Base-by-base conservation (phyloP, 1,140 invertebrate species). In the Ostrea edulis region DNA sequence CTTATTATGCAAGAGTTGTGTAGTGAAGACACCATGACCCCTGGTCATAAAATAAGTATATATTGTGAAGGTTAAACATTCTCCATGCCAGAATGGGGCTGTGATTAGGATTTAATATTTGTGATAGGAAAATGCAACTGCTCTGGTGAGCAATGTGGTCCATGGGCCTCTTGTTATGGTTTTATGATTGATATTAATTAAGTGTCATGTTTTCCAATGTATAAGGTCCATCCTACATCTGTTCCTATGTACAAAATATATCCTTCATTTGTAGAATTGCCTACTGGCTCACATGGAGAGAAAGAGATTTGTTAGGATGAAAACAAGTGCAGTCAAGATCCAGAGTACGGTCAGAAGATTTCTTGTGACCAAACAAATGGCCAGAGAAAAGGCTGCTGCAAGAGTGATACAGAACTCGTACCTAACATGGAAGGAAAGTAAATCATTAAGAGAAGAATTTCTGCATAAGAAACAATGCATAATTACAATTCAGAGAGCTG, bases 311-410 rank as follows among this genome's bases (percentile, higher is more conserved):
- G 3, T 77, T 14, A 77, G 68, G 25, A 44, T 77, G 68, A 77
- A 29, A 25, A 12, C 11, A 17, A 29, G 25, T 77, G 68, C 68
- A 4, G 4, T 77, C 14, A 89, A 85, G 8, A 84, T 94, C 55
- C 94, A 94, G 83, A 82, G 82, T 52, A 20, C 54, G 5, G 89
- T 90, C 55, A 81, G 92, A 44, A 90, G 81, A 52, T 90, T 90
- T 84, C 20, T 86, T 25, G 58, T 25, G 25, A 51, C 77, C n/a
- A 22, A 77, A 29, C 65, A 82, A 29, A n/a, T 84, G 25, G 58
- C 44, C 12, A 25, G 82, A 29, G 82, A 87, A 17, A 77, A 62
- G 35, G 12, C 20, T 51, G 89, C 86, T 22, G 89, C 58, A 29
- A 17, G 68, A 53, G 71, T 4, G 44, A 89, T 89, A 55, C 86